A percentile compares a stretch with the other conserved stretches of the same genome.
Evolutionary conservation across 2,888 invertebrate genomes (phyloP).

Genomic region (Caenorhabditis panamensis): DNA sequence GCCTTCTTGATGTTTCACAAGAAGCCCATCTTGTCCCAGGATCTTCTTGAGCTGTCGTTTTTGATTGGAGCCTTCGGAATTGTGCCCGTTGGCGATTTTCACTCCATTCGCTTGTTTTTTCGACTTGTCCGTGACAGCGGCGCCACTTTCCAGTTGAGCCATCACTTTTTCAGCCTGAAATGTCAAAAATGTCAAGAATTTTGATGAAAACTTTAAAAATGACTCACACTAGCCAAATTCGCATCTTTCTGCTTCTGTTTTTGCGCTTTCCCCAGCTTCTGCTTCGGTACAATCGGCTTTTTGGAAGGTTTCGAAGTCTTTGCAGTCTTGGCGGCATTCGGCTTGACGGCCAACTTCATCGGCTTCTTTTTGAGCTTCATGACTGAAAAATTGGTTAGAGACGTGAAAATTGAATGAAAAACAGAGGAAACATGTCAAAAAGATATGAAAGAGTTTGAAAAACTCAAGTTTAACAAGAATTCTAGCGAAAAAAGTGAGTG

Average conservation of each 20-base stretch:
- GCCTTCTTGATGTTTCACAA: conserved; percentile 71
- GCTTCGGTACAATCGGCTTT: neutral
- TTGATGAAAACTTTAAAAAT: conserved; percentile 8
- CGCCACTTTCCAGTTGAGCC: conserved; percentile 49
- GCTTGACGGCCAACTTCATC: conserved; percentile 13
- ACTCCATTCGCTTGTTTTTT: neutral
- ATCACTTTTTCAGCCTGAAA: conserved; percentile 35
- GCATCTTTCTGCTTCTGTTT: conserved; percentile 40
- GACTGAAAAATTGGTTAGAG: conserved; percentile 6
- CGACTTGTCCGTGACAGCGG: conserved; percentile 25
- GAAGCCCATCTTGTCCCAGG: conserved; percentile 45
- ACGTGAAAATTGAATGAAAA: neutral
- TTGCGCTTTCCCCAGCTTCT: conserved; percentile 33
- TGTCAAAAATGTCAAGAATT: no score
- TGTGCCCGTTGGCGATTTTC: neutral
- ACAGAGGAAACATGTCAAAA: neutral
- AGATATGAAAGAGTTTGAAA: neutral
- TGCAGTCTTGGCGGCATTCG: neutral
- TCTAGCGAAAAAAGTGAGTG: neutral
- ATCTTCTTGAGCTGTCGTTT: conserved; percentile 57
- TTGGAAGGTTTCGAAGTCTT: no score
- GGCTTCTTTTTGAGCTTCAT: conserved; percentile 56
- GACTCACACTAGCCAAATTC: conserved; percentile 36
- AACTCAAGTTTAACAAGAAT: neutral
- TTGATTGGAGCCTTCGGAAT: conserved; percentile 26